Evolutionary conservation across 2,797 vertebrate species (phyloP), one percentile per base, ranked within the genome.

Genomic region (Euphonia xanthogaster): DNA sequence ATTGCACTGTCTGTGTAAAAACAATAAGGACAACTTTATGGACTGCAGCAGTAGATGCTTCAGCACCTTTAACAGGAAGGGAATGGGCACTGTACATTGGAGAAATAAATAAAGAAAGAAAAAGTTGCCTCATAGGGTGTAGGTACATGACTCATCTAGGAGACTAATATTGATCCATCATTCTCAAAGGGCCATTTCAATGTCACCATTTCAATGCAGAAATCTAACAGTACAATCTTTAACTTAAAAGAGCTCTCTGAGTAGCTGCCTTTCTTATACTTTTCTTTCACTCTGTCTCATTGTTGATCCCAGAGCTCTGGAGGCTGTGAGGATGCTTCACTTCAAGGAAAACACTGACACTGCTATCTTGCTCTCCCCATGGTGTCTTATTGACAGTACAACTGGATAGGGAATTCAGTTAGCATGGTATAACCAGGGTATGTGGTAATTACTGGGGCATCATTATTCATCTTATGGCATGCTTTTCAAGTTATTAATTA

Each of bases 281-380:
- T 72, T 90, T 84, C 40, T 86, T 87, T 62, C 1, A 4, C 50
- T 71, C 35, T 2, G 1, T 47, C 61, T 91, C 47, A 14, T 87
- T 92, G 92, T 90, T 77, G 81, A 95, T 91, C 74, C 74, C 74
- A 81, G 60, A 87, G 55, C 78, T 94, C 77, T 70, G 57, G 68
- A 88, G 81, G 45, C 80, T 54, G 30, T 21, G 25, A 91, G 68
- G 67, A 79, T 0, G 0, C 84, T 68, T 85, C 75, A 66, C 66
- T 66, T 73, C 9, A 44, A 72, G 58, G 70, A 67, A 91, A 80
- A 79, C 4, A 2, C 24, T 77, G 53, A 81, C 37, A 58, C 71
- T 30, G 25, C 22, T 53, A 62, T 80, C 58, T 76, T 88, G 62
- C 70, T 75, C 62, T 84, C 85, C 82, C 72, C 70, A 25, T 75